phyloP scores from a whole-genome alignment of 2,113 vertebrate species.

The Cavia porcellus region DNA sequence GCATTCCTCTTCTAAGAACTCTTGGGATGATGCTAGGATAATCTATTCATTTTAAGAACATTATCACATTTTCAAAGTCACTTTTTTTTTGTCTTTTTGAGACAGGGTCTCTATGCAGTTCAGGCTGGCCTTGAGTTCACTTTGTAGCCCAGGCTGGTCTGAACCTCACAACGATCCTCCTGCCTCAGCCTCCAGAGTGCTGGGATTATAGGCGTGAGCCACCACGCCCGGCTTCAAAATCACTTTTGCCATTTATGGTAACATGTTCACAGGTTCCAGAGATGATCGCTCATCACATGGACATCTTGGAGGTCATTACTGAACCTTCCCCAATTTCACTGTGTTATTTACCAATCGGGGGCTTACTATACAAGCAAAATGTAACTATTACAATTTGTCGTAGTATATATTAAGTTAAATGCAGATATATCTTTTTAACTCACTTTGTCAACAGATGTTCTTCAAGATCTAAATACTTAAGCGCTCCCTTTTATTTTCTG shows the following conservation, averaged over 20 bases:
- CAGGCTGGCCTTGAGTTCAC: too few species aligned
- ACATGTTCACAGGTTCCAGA: background rate
- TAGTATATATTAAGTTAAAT: background rate
- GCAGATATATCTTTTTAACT: background rate
- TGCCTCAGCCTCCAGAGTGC: too few species aligned
- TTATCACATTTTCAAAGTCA: background rate
- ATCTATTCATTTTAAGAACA: background rate
- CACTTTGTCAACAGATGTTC: background rate
- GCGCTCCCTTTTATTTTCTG: background rate
- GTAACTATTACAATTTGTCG: background rate
- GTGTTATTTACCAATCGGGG: background rate
- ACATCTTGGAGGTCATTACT: background rate
- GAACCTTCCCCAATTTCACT: background rate
- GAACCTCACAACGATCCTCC: too few species aligned
- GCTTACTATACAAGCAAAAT: background rate
- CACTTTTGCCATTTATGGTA: background rate
- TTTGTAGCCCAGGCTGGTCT: too few species aligned
- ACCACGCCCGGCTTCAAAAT: background rate
- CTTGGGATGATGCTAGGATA: background rate
- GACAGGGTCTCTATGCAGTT: too few species aligned
- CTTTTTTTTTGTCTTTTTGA: background rate
- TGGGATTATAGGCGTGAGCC: too few species aligned
- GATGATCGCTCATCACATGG: background rate
- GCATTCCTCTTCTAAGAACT: background rate
- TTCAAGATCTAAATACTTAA: background rate